Base-by-base conservation (phyloP, 1,140 invertebrate species). In the Neotoxoptera formosana region DNA sequence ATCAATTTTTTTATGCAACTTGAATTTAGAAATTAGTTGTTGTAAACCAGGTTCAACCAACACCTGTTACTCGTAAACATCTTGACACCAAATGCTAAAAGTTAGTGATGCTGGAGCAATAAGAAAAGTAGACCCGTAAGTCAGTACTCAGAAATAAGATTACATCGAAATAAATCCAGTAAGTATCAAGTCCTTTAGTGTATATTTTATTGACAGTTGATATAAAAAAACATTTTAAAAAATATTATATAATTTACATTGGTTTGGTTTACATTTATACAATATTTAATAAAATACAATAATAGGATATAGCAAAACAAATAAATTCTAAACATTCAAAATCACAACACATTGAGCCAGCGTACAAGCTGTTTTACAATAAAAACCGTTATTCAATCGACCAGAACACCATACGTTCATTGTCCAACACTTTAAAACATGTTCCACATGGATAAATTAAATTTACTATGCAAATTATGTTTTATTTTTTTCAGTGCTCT, bases 311-410 rank as follows among this genome's bases (percentile, higher is more conserved):
- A 36, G 76, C 45, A 36, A 76, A 92, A 83, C 45, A 92, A 83
- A 23, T 92, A 25, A 92, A 92, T 30, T 34, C 25, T 48, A 48
- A 48, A 92, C 8, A 7, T 17, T 41, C 90, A 86, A 93, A 93
- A 93, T 34, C 20, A 81, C 56, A 93, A 53, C 9, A 45, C 41
- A 56, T 53, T 86, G 41, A 30, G 2, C 11, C 48, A n/a, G 81
- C 17, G 30, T 84, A 93, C 45, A 30, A 93, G 20, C 67, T 47
- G 56, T 93, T 84, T 93, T 84, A 93, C 41, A 53, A 48, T 17
- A 34, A 84, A 84, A 84, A 84, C 91, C 81, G 56, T 86, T 93
- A 93, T 84, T 93, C 34, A 84, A 93, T 93, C 48, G 41, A 21
- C 8, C 8, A 93, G 21, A 93, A 83, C 41, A n/a, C 23, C 8